Conservation (phyloP, 2,888 invertebrate genomes). For the Drosophila algonquin region DNA sequence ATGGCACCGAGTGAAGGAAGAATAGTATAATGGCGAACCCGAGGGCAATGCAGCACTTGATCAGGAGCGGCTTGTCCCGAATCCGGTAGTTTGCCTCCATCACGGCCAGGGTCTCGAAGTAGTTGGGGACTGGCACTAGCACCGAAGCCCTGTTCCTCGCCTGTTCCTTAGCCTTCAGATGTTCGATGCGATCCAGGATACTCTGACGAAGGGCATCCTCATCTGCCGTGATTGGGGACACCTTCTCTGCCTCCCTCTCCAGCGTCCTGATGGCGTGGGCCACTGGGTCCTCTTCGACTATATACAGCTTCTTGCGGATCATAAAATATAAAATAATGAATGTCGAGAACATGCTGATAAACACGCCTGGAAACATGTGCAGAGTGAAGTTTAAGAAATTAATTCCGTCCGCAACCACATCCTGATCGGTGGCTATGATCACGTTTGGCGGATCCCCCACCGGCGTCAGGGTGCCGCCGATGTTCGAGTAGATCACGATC, state of each 20-base stretch:
- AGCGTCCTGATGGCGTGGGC: neutral
- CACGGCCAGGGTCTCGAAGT: slow-evolving; percentile 85
- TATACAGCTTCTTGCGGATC: neutral
- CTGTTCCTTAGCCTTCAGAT: slow-evolving; percentile 86
- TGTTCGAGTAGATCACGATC: slow-evolving; percentile 94
- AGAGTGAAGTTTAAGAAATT: slow-evolving; percentile 90
- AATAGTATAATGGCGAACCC: slow-evolving; percentile 90
- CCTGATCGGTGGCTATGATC: slow-evolving; percentile 79
- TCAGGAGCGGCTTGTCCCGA: slow-evolving; percentile 88
- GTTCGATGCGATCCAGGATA: slow-evolving; percentile 88
- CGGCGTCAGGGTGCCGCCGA: slow-evolving; percentile 94
- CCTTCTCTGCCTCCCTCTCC: neutral
- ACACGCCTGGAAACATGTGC: slow-evolving; percentile 91
- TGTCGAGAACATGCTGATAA: slow-evolving; percentile 68
- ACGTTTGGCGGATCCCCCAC: slow-evolving; percentile 93
- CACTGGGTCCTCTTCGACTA: neutral
- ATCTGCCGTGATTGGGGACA: neutral
- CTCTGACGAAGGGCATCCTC: slow-evolving; percentile 83
- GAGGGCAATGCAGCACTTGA: slow-evolving; percentile 90
- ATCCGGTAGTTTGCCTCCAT: slow-evolving; percentile 87
- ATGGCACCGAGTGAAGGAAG: slow-evolving; percentile 91
- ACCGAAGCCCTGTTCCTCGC: slow-evolving; percentile 82
- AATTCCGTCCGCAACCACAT: slow-evolving; percentile 85
- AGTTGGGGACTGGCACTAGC: slow-evolving; percentile 85
- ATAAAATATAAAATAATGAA: neutral